Conservation (phyloP, 2,797 vertebrate species). For the Crypturellus tataupa region DNA sequence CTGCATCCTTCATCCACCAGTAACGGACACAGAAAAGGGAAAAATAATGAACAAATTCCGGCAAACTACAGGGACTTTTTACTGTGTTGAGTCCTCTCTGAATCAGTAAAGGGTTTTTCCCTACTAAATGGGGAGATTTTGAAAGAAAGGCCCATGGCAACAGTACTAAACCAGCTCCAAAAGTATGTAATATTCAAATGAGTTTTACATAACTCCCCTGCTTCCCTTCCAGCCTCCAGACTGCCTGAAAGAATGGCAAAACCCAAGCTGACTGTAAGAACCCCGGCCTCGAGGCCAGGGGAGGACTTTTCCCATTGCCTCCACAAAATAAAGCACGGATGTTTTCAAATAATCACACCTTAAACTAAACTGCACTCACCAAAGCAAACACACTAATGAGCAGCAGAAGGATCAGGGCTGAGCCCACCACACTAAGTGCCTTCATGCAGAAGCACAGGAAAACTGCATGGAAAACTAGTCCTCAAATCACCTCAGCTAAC, state of each 20-base stretch:
- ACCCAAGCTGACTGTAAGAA: background rate
- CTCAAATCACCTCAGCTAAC: background rate
- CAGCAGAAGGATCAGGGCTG: background rate
- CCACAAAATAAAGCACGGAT: background rate
- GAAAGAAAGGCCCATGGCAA: constrained; percentile 7
- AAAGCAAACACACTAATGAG: background rate
- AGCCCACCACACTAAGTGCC: background rate
- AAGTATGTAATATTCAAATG: constrained; percentile 58
- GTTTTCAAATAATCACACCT: background rate
- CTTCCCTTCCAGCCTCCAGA: constrained; percentile 34
- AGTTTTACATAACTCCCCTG: constrained; percentile 63
- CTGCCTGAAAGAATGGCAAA: background rate
- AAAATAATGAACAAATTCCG: background rate
- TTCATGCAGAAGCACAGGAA: background rate
- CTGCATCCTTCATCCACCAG: background rate
- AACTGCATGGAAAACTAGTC: background rate
- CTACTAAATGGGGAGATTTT: background rate
- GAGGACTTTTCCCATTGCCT: background rate
- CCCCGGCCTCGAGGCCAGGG: background rate
- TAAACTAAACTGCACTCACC: background rate
- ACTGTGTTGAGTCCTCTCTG: background rate
- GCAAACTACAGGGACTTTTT: background rate
- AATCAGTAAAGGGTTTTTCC: background rate
- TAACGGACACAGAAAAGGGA: background rate
- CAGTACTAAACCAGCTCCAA: constrained; percentile 45